Base-by-base conservation (phyloP, 2,797 vertebrate species). In the Argya squamiceps region DNA sequence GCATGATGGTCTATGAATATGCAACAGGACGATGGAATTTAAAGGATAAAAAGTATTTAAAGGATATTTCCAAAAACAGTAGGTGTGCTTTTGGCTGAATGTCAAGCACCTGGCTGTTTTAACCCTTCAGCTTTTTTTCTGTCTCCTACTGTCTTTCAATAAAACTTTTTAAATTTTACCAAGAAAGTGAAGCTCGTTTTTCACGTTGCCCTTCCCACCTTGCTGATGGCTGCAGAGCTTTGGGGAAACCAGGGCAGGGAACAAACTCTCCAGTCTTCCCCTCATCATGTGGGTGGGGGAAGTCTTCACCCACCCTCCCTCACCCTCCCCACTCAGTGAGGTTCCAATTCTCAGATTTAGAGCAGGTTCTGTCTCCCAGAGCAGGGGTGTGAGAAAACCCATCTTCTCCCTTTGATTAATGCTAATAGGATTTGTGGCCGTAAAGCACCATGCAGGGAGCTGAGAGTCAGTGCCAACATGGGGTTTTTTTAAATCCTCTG, bases 141-240 rank as follows among this genome's bases (percentile, higher is more conserved):
- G 34, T 36, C 23, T 58, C 34, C 34, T 26, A 6, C 18, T 26
- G 15, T 36, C 15, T 58, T 36, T 58, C 36, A 11, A 24, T 36
- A 12, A 58, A 58, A 36, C 15, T 36, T 26, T 5, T 58, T 3
- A 26, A 8, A 36, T 36, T 58, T 36, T 26, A 36, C 15, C 56
- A 12, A 26, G 34, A 24, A 36, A 36, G 10, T 12, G 5, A 26
- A 17, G 10, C 22, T 36, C 1, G 7, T 58, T 58, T 58, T 36
- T 58, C 15, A 12, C 34, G 17, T 52, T 52, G 52, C 32, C 92
- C 24, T 92, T 18, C 86, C 77, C 70, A 94, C 69, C 65, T 74
- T 23, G 53, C 79, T 70, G 88, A 22, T 85, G 95, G 95, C 92
- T 93, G 73, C 93, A 60, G 69, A 69, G 91, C 37, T 82, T 88